Evolutionary conservation across 2,888 invertebrate species (phyloP).

Genomic region (Ectemnius cavifrons): DNA sequence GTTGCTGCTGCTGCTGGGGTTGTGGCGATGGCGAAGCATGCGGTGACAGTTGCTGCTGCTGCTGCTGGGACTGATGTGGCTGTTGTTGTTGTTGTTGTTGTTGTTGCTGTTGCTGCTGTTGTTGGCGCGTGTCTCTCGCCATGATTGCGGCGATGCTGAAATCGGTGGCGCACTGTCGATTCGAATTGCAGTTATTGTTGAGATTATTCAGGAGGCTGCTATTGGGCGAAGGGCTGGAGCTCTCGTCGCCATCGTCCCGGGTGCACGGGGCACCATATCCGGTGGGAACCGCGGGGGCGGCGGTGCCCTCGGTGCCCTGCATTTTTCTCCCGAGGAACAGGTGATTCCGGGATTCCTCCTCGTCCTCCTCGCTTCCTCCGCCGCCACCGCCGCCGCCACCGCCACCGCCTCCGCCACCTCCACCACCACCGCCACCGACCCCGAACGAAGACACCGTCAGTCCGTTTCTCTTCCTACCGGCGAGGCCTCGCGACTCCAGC

Average conservation of each 20-base stretch:
- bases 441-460: slow-evolving; percentile 77
- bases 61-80: slow-evolving; percentile 78
- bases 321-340: slow-evolving; percentile 76
- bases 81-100: slow-evolving; percentile 78
- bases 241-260: slow-evolving; percentile 82
- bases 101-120: slow-evolving; percentile 81
- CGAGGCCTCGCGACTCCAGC: slow-evolving; percentile 77
- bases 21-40: slow-evolving; percentile 26
- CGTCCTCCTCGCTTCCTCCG: slow-evolving; percentile 83
- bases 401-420: slow-evolving; percentile 79
- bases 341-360: slow-evolving; percentile 79
- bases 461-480: slow-evolving; percentile 78
- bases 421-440: slow-evolving; percentile 77
- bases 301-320: slow-evolving; percentile 77
- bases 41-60: slow-evolving; percentile 76
- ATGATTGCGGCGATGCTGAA: slow-evolving; percentile 98
- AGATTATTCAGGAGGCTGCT: slow-evolving; percentile 71
- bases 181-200: slow-evolving; percentile 78
- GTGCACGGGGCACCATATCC: slow-evolving; percentile 74
- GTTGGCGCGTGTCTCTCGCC: slow-evolving; percentile 84
- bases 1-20: slow-evolving; percentile 76
- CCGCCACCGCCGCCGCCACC: slow-evolving; percentile 79
- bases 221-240: slow-evolving; percentile 80
- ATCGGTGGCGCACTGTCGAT: slow-evolving; percentile 92
- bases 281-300: slow-evolving; percentile 66